Evolutionary conservation across 2,797 vertebrate genomes (phyloP).

Genomic region (Lagodon rhomboides): DNA sequence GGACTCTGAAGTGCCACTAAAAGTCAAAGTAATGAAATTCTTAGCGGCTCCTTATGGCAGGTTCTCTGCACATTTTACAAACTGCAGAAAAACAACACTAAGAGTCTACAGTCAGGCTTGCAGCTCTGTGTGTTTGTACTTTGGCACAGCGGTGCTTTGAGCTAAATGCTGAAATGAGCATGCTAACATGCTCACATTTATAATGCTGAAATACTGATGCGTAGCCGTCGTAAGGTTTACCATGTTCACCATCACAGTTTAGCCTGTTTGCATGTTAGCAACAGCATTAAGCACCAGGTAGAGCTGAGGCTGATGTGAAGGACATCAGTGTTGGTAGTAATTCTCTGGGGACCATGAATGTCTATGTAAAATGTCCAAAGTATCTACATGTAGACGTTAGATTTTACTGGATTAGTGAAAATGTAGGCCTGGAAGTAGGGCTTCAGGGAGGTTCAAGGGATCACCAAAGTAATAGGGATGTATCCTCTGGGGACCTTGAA

Average conservation of each 20-base stretch:
- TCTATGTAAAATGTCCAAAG: background rate
- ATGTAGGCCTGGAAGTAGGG: background rate
- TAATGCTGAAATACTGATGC: background rate
- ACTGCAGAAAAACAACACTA: slow-evolving; percentile 24
- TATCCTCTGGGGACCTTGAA: background rate
- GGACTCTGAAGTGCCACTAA: slow-evolving; percentile 43
- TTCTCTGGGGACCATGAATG: background rate
- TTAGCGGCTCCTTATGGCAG: slow-evolving; percentile 46
- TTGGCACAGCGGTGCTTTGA: background rate
- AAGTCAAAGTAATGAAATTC: slow-evolving; percentile 59
- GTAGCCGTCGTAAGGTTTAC: background rate
- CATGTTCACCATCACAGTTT: background rate
- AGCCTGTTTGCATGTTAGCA: background rate
- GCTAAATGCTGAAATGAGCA: background rate
- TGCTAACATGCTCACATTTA: background rate
- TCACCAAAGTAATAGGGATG: background rate
- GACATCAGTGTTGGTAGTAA: background rate
- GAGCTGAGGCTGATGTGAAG: background rate
- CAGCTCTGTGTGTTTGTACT: slow-evolving; percentile 5
- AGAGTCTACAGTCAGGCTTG: background rate
- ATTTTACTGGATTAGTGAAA: background rate
- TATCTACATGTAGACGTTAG: background rate
- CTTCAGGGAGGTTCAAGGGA: background rate
- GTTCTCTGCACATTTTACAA: slow-evolving; percentile 33
- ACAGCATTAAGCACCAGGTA: background rate